phyloP scores from a whole-genome alignment of 2,113 vertebrate species.

The Chaenocephalus aceratus region DNA sequence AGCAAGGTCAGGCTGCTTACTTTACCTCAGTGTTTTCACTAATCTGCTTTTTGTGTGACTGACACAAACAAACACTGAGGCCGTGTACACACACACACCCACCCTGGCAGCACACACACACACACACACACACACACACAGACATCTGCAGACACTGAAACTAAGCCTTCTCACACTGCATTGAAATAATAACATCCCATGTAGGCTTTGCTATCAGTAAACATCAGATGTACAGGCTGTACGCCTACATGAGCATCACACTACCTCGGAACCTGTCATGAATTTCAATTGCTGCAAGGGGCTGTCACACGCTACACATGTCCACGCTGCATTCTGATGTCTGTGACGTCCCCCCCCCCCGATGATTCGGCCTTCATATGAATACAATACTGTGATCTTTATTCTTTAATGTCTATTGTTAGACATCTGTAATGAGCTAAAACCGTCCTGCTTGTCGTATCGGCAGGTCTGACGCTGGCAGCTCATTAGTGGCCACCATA shows the following conservation, averaged over 20 bases:
- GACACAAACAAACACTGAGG: conserved; percentile 79
- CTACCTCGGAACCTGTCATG: conserved; percentile 68
- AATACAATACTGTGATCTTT: conserved; percentile 29
- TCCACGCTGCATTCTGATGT: conserved; percentile 67
- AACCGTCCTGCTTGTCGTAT: conserved; percentile 50
- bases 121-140: conserved; percentile 27
- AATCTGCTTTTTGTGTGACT: conserved; percentile 85
- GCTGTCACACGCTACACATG: conserved; percentile 53
- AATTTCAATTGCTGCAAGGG: conserved; percentile 73
- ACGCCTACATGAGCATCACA: conserved; percentile 71
- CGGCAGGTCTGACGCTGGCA: conserved; percentile 73
- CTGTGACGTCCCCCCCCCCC: neutral
- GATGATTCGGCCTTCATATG: conserved; percentile 42
- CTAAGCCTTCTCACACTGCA: conserved; percentile 72
- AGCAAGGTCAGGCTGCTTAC: conserved; percentile 87
- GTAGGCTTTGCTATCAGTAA: conserved; percentile 80
- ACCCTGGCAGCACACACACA: conserved; percentile 9
- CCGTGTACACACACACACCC: conserved; percentile 48
- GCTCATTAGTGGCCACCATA: conserved; percentile 78
- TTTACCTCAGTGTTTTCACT: conserved; percentile 86
- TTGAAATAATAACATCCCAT: conserved; percentile 77
- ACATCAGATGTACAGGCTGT: conserved; percentile 76
- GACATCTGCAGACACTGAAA: conserved; percentile 49
- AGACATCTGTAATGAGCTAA: conserved; percentile 62
- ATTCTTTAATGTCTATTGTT: conserved; percentile 66